phyloP scores from a whole-genome alignment of 2,797 vertebrate species.

The Echiichthys vipera region DNA sequence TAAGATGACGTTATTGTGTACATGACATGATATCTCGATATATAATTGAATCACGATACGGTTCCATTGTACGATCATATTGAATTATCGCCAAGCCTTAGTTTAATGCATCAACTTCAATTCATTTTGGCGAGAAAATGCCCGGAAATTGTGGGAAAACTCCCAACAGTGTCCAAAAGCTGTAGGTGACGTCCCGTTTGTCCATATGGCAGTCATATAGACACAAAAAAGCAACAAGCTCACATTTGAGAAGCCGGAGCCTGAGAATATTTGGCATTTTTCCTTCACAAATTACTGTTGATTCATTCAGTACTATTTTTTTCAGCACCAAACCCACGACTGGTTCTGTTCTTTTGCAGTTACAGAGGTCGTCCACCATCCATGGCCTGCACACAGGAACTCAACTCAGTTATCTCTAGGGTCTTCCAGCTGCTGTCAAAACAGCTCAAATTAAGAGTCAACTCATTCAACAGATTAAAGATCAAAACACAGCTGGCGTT shows the following conservation, averaged over 20 bases:
- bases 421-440: constrained; percentile 18
- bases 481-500: neutral
- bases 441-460: neutral
- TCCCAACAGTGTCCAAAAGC: neutral
- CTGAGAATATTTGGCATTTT: neutral
- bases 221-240: neutral
- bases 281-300: neutral
- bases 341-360: neutral
- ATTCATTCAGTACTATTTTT: neutral
- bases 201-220: too few species aligned
- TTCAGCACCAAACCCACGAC: neutral
- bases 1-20: too few species aligned
- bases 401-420: neutral
- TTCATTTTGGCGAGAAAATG: neutral
- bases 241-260: neutral
- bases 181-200: neutral
- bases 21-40: too few species aligned
- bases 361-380: neutral
- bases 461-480: constrained; percentile 2
- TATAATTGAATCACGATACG: too few species aligned
- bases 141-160: neutral
- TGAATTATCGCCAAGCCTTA: too few species aligned
- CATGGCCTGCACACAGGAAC: constrained; percentile 5
- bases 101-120: neutral
- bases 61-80: too few species aligned